Conservation (phyloP, 1,140 invertebrate species). For the Cydia strobilella region DNA sequence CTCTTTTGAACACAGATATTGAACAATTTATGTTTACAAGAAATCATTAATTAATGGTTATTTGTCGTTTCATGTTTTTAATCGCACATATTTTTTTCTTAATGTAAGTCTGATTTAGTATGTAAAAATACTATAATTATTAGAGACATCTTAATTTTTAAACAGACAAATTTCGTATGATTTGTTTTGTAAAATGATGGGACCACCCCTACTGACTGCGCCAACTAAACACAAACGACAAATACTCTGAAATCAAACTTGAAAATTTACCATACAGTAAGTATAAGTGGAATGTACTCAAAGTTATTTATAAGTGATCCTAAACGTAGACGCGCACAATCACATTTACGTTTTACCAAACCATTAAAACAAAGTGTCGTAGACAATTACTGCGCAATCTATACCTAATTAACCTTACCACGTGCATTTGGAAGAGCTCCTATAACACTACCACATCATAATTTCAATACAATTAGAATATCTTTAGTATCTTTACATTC, state of each 20-base stretch:
- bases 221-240: background rate
- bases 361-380: background rate
- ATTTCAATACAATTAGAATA: constrained; percentile 44
- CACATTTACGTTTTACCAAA: constrained; percentile 13
- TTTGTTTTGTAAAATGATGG: background rate
- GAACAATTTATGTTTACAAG: background rate
- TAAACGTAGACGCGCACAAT: constrained; percentile 17
- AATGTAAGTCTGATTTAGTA: background rate
- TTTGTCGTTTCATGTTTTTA: background rate
- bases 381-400: constrained; percentile 22
- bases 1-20: constrained; percentile 7
- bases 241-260: background rate
- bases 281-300: constrained; percentile 14
- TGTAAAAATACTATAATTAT: background rate
- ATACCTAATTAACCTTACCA: constrained; percentile 56
- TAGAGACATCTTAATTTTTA: background rate
- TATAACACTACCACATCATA: constrained; percentile 64
- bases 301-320: constrained; percentile 24
- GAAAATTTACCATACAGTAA: constrained; percentile 7
- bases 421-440: constrained; percentile 61
- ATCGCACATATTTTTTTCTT: background rate
- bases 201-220: background rate
- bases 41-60: background rate
- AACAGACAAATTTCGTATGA: background rate
- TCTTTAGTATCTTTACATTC: constrained; percentile 44